Evolutionary conservation across 2,797 vertebrate species (phyloP).

Genomic region (Paramormyrops hopkinsi): DNA sequence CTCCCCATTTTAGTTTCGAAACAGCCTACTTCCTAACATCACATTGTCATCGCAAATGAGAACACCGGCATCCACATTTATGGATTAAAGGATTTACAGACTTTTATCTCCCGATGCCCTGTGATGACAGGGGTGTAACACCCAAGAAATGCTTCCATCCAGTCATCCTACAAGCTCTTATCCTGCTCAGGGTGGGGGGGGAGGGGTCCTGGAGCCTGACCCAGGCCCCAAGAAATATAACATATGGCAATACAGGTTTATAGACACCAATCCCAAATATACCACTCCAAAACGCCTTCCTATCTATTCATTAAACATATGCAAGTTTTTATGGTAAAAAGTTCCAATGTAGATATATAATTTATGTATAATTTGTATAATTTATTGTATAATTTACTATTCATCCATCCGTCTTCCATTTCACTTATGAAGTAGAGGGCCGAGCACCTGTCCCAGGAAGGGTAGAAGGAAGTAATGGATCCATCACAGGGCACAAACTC

Average conservation of each 20-base stretch:
- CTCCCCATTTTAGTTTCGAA: constrained; percentile 36
- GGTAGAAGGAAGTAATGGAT: neutral
- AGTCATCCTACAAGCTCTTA: neutral
- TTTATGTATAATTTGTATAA: neutral
- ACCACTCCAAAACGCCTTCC: neutral
- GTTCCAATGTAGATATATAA: neutral
- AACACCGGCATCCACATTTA: constrained; percentile 62
- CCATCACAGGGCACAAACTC: neutral
- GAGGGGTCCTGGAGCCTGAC: neutral
- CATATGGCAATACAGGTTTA: neutral
- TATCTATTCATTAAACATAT: neutral
- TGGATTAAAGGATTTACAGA: constrained; percentile 54
- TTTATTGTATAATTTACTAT: constrained; percentile 19
- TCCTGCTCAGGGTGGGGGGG: neutral
- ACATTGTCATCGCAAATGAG: constrained; percentile 67
- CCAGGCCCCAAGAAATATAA: neutral
- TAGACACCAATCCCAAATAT: neutral
- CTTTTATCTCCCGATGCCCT: constrained; percentile 37
- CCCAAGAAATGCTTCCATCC: neutral
- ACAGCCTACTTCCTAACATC: constrained; percentile 58
- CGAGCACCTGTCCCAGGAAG: neutral
- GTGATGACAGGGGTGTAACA: neutral
- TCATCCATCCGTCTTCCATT: neutral
- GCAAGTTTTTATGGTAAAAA: neutral
- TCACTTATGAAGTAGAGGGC: neutral